A percentile compares a stretch with the other conserved stretches of the same genome.
These are phyloP conservation scores for Drosophila cyrtoloma DNA, from an alignment of 2,888 invertebrate genomes.

Conservation along the genomic window DNA sequence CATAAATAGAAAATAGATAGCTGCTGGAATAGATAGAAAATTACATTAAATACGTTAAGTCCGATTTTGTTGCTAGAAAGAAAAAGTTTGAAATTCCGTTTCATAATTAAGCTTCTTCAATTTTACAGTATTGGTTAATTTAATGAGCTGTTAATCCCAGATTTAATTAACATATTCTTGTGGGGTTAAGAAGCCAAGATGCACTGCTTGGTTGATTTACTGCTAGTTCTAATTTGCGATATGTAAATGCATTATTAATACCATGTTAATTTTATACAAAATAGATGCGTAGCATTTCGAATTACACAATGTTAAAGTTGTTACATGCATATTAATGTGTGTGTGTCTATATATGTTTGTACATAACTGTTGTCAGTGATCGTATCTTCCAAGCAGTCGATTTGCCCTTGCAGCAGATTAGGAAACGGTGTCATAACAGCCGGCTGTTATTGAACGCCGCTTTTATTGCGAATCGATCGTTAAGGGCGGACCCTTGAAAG, in stretches of 20 bases:
- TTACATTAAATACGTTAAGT: neutral
- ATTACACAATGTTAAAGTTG: neutral
- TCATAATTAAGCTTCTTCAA: neutral
- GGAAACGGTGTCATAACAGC: slow-evolving; percentile 33
- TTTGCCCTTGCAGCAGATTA: slow-evolving; percentile 51
- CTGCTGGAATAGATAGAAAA: neutral
- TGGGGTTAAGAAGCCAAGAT: neutral
- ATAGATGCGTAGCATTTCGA: neutral
- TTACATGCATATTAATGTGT: neutral
- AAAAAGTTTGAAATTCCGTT: neutral
- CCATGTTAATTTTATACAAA: neutral
- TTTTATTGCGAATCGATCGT: slow-evolving; percentile 51
- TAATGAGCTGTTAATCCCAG: neutral
- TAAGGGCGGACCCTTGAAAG: slow-evolving; percentile 14
- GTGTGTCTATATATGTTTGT: neutral
- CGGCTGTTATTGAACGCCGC: slow-evolving; percentile 49
- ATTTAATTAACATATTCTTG: neutral
- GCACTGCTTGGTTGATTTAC: neutral
- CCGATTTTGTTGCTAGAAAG: neutral
- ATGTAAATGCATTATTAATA: neutral
- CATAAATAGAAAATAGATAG: neutral
- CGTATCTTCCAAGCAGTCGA: slow-evolving; percentile 11
- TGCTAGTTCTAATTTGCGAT: neutral
- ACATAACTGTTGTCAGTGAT: slow-evolving; percentile 14
- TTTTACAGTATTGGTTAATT: neutral